Evolutionary conservation across 2,113 vertebrate species (phyloP), one percentile per base, ranked within the genome.

Genomic region (Pseudorectes ferrugineus): DNA sequence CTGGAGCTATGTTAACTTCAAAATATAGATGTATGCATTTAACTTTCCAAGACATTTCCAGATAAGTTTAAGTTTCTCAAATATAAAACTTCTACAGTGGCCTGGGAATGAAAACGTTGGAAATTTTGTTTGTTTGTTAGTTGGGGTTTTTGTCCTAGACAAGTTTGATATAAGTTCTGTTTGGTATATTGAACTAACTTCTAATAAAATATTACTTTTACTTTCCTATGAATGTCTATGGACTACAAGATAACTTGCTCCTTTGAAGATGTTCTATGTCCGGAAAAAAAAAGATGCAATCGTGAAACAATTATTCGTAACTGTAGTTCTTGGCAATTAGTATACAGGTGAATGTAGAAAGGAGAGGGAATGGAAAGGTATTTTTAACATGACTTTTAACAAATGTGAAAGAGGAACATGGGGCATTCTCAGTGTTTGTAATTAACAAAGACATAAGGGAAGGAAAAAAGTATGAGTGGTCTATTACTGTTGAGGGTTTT

Each of bases 1-100:
- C 86, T 73, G 35, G 57, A 97, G 86, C 52, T 85, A 85, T 73
- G 74, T 79, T 58, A 92, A 91, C 65, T 88, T 92, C 70, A 92
- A 93, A 92, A 84, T 75, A 78, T n/a, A 68, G n/a, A 88, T 72
- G 21, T 15, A 65, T 83, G 36, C 40, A 80, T 76, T 91, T 82
- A 91, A 38, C 59, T 92, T 85, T 81, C 65, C 28, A 78, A 91
- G 80, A 35, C 10, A 61, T 63, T 83, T 85, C 25, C 33, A 91
- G 59, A 88, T 5, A 58, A 54, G 24, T 80, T 61, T 55, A 86
- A 62, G 18, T 90, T 94, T 95, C 14, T 14, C 14, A 86, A 70
- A 82, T 57, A 45, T 35, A 67, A 91, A 93, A 67, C 16, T 89
- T 84, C 23, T 48, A 36, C 33, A 79, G 6, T 35, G 11, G 23